phyloP scores from a whole-genome alignment of 2,888 invertebrate species.

The Trachelus stipa region DNA sequence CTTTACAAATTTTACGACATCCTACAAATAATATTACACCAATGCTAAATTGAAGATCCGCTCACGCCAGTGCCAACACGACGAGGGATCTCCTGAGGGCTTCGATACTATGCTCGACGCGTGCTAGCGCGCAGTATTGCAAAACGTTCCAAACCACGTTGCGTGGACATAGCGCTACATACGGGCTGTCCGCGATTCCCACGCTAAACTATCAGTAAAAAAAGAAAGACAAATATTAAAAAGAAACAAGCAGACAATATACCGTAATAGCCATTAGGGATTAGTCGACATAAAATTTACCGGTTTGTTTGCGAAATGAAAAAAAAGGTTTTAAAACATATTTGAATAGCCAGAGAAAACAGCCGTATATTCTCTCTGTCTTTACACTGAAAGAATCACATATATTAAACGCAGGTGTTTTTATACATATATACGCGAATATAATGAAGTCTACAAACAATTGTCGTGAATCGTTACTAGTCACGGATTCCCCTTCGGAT shows the following conservation, averaged over 20 bases:
- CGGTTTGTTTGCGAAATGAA: not conserved
- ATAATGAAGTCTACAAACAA: not conserved
- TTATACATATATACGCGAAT: not conserved
- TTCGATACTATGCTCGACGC: constrained; percentile 24
- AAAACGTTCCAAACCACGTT: constrained; percentile 15
- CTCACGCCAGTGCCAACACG: constrained; percentile 21
- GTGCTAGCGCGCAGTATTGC: constrained; percentile 20
- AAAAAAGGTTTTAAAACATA: not conserved
- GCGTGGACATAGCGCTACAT: not conserved
- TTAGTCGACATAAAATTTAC: not conserved
- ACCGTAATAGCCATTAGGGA: not conserved
- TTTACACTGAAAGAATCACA: not conserved
- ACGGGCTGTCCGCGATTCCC: not conserved
- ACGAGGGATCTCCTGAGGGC: constrained; percentile 35
- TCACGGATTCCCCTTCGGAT: not conserved
- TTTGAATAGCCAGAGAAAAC: not conserved
- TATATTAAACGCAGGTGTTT: not conserved
- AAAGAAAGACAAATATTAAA: not conserved
- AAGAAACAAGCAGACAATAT: not conserved
- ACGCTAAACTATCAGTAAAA: not conserved
- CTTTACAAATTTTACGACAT: not conserved
- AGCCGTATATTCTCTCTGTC: not conserved
- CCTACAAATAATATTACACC: not conserved
- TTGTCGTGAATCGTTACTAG: not conserved
- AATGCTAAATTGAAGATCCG: constrained; percentile 3